phyloP scores from a whole-genome alignment of 2,113 vertebrate species.

The Heterochromis multidens region DNA sequence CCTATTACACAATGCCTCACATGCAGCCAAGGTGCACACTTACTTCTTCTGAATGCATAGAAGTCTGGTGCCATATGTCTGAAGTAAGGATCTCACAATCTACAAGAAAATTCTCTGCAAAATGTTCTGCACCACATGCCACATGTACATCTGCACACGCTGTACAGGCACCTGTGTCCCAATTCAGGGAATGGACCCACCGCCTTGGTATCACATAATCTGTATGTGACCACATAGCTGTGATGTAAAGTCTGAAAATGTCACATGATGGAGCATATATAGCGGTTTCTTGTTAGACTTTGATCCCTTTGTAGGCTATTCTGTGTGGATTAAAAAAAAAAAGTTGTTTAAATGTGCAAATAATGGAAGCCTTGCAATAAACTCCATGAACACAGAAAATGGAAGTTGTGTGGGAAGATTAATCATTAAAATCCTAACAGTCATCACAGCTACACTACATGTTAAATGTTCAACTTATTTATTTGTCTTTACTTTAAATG shows the following conservation, averaged over 20 bases:
- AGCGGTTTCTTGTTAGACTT: not conserved
- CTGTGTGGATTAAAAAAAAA: not conserved
- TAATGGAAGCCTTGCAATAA: not conserved
- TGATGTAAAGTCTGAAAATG: not conserved
- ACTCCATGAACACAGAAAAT: too few relatives aligned
- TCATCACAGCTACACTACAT: not conserved
- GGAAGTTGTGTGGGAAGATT: not conserved
- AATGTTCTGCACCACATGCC: not conserved
- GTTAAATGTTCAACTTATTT: not conserved
- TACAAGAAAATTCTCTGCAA: not conserved
- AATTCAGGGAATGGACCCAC: not conserved
- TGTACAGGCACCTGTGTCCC: not conserved
- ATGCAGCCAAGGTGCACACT: not conserved
- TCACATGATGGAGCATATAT: not conserved
- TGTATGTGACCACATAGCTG: not conserved
- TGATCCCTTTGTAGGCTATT: not conserved
- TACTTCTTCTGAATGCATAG: not conserved
- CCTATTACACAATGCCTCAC: not conserved
- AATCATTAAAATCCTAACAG: not conserved
- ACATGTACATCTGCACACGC: not conserved
- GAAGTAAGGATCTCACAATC: not conserved
- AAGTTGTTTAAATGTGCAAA: not conserved
- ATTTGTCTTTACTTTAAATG: not conserved
- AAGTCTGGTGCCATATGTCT: not conserved
- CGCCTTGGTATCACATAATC: not conserved